Percentiles rank a stretch among this genome's conserved stretches.
These are phyloP conservation scores for Ochropleura plecta DNA, from an alignment of 2,888 invertebrate genomes.

Conservation along the genomic window DNA sequence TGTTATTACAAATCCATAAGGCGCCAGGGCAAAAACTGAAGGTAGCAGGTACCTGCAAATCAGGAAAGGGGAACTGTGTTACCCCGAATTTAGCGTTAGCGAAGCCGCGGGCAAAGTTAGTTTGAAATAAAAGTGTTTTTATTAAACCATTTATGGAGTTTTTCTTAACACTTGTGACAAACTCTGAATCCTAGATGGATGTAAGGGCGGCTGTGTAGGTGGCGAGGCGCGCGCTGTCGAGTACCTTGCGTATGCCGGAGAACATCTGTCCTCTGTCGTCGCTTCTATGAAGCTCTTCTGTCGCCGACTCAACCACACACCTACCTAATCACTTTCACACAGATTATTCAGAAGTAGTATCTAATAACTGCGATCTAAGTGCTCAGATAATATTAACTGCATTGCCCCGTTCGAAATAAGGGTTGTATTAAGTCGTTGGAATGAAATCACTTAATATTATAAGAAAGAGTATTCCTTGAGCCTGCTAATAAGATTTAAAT, in stretches of 20 bases:
- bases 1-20: no score
- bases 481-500: slow-evolving; percentile 1
- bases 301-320: neutral
- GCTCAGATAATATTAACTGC: neutral
- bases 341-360: neutral
- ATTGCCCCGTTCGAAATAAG: neutral
- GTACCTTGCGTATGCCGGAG: neutral
- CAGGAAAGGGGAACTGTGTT: no score
- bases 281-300: neutral
- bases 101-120: no score
- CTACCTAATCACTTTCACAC: neutral
- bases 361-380: neutral
- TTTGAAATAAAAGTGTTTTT: no score
- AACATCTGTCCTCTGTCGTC: neutral
- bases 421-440: neutral
- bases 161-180: neutral
- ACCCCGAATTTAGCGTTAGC: no score
- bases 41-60: no score
- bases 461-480: neutral
- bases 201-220: no score
- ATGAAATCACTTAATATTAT: neutral
- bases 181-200: neutral
- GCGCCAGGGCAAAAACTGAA: no score
- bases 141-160: no score
- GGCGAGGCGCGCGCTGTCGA: neutral